Percentiles rank a stretch among this genome's conserved stretches.
phyloP scores from a whole-genome alignment of 2,113 vertebrate species.

The Orcinus orca region DNA sequence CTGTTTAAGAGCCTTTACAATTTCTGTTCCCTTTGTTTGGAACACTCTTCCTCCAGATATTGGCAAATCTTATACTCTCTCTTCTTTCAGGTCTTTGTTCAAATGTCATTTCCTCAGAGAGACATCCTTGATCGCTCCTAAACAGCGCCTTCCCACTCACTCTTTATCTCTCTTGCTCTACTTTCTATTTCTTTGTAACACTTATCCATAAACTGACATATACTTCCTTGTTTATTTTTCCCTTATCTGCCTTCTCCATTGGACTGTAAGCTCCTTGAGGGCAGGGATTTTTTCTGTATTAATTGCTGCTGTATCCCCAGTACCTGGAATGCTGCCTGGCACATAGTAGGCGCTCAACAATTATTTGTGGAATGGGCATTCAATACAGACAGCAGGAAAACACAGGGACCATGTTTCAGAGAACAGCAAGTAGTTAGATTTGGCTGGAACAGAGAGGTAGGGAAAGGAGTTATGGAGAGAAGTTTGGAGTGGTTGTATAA shows the following conservation, averaged over 20 bases:
- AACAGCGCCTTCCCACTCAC: not conserved
- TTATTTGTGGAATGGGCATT: not conserved
- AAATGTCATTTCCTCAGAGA: slow-evolving; percentile 26
- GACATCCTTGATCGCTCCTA: not conserved
- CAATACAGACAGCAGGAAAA: not conserved
- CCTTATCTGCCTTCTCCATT: not conserved
- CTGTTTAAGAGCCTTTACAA: slow-evolving; percentile 13
- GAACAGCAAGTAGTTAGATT: not conserved
- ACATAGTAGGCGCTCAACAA: not conserved
- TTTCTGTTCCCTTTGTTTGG: not conserved
- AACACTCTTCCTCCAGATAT: not conserved
- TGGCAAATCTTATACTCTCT: not conserved
- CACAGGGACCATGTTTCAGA: not conserved
- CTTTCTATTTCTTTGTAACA: slow-evolving; percentile 2
- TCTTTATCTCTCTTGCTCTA: not conserved
- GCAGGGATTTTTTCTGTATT: not conserved
- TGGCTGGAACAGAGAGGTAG: not conserved
- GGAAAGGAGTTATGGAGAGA: not conserved
- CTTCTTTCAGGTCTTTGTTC: slow-evolving; percentile 25
- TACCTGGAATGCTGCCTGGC: not conserved
- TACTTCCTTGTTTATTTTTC: not conserved
- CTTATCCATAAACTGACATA: not conserved
- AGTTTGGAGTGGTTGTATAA: not conserved
- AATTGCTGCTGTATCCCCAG: not conserved
- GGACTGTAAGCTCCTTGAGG: not conserved